Base-by-base conservation (phyloP, 2,113 vertebrate genomes). In the Cyprinus carpio region DNA sequence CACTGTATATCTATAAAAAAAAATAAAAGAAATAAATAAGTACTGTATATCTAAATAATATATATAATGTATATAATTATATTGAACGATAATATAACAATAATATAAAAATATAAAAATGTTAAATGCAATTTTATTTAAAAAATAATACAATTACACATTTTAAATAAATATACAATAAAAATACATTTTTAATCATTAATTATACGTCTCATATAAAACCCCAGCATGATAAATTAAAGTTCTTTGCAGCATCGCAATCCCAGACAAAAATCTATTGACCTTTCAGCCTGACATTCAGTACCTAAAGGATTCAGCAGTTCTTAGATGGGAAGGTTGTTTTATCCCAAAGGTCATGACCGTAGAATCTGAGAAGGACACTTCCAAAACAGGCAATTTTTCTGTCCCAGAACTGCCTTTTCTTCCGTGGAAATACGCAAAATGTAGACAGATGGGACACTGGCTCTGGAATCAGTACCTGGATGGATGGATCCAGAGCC, bases 241-340 rank as follows among this genome's bases (percentile, higher is more conserved):
- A 23, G 67, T 37, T 37, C 9, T 10, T 31, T 71, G 67, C 31
- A 71, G 67, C 18, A 37, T 71, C 9, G 8, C 67, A 37, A 37
- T 37, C 67, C 1, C 29, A 69, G 65, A 37, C 65, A 20, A 20
- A 23, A 69, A 37, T 37, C 65, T 69, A 69, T 69, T 69, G 65
- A 10, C 31, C 29, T 69, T 69, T 69, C 29, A 34, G 31, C 31
- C 29, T 1, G 6, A 69, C 65, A 64, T 29, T 64, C 25, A 69
- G 31, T 69, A 37, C 65, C 65, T 37, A 69, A 37, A 69, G 43
- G n/a, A 51, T 75, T 75, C 43, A 75, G 25, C 74, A 49, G 25
- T 75, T 51, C 43, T 75, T 15, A 12, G 11, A 27, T 27, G 12
- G 13, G 49, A 27, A n/a, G 43, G 25, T 76, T 76, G 16, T 20